Evolutionary conservation across 1,140 invertebrate species (phyloP).

Genomic region (Drosophila auraria): DNA sequence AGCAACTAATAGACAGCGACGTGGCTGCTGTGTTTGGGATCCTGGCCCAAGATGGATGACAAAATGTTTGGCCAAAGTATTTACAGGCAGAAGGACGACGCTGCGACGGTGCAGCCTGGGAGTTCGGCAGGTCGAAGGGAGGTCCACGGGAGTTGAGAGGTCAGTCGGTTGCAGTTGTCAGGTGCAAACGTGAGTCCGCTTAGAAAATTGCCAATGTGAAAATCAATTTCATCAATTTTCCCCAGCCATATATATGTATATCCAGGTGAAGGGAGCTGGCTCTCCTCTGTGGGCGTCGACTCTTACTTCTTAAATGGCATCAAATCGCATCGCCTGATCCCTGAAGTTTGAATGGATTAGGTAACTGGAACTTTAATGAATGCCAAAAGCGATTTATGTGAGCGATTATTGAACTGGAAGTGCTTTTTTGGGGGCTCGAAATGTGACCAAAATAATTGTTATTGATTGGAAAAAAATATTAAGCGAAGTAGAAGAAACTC

Average conservation of each 20-base stretch:
- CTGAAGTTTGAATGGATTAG: constrained; percentile 23
- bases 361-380: constrained; percentile 14
- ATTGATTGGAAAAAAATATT: constrained; percentile 7
- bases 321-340: constrained; percentile 11
- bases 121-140: neutral
- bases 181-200: constrained; percentile 56
- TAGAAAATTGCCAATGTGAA: constrained; percentile 77
- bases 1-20: constrained; percentile 55
- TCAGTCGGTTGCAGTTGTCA: constrained; percentile 72
- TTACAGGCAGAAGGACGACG: constrained; percentile 24
- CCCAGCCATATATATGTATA: neutral
- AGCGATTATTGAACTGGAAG: constrained; percentile 4
- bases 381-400: constrained; percentile 21
- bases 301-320: constrained; percentile 11
- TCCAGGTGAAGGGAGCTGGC: neutral
- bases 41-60: constrained; percentile 68
- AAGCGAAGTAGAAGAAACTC: constrained; percentile 5
- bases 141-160: constrained; percentile 44
- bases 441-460: constrained; percentile 3
- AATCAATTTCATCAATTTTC: constrained; percentile 80
- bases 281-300: constrained; percentile 2
- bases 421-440: neutral
- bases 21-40: constrained; percentile 39
- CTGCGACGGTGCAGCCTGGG: neutral
- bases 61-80: constrained; percentile 71